Conservation (phyloP, 2,113 vertebrate species). For the Cyprinodon brontotheroides region DNA sequence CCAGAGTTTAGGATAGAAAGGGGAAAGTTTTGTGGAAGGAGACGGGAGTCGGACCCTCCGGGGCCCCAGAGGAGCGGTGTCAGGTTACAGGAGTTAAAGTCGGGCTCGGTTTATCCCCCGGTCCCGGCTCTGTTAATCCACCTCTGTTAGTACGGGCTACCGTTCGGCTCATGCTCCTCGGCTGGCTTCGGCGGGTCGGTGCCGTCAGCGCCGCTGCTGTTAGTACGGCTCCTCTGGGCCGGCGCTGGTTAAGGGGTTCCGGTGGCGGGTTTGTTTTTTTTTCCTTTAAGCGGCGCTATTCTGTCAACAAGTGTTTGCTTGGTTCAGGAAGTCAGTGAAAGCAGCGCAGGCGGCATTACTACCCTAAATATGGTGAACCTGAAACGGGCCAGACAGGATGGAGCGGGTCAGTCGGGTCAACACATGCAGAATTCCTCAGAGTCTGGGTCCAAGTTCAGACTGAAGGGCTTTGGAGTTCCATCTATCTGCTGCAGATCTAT, state of each 20-base stretch:
- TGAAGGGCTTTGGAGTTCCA: no score
- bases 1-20: neutral
- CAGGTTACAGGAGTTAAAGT: neutral
- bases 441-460: neutral
- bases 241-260: conserved; percentile 84
- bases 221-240: conserved; percentile 84
- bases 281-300: conserved; percentile 89
- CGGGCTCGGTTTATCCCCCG: no score
- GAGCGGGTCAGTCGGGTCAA: conserved; percentile 80
- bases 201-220: conserved; percentile 81
- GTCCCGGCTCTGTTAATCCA: conserved; percentile 49
- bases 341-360: conserved; percentile 93
- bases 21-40: neutral
- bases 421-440: conserved; percentile 22
- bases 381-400: conserved; percentile 94
- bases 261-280: conserved; percentile 73
- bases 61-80: neutral
- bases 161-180: conserved; percentile 70
- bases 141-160: conserved; percentile 85
- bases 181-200: conserved; percentile 71
- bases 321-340: conserved; percentile 94
- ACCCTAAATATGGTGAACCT: conserved; percentile 96
- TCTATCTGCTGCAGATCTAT: neutral
- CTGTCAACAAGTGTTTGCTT: conserved; percentile 86
- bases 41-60: neutral